Base-by-base conservation (phyloP, 2,888 invertebrate genomes). In the Fissipunctia ypsillon region DNA sequence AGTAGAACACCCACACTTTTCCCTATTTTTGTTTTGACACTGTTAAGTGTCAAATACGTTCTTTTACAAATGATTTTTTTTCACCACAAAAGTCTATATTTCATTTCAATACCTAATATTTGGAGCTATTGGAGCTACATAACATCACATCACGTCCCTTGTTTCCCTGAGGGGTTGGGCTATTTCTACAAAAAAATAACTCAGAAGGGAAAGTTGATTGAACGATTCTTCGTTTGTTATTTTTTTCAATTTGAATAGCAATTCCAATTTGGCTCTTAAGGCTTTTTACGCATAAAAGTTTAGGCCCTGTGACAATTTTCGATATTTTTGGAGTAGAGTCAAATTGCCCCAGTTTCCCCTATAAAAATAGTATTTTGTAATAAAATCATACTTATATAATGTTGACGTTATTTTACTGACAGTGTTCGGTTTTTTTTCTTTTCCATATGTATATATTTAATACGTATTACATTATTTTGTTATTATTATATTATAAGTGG, bases 401-500 rank as follows among this genome's bases (percentile, higher is more conserved):
- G 14, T 31, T 38, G 14, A 68, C 28, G 59, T 75, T 2, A 75
- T 69, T 22, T 61, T 31, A n/a, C 41, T 25, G n/a, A 60, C n/a
- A 9, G 14, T 14, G n/a, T 16, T 25, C 0, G n/a, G n/a, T n/a
- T 7, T 64, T 67, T 35, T 45, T 50, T 28, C 4, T 69, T 59
- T 76, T 5, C 9, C 2, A 35, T 76, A 25, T 19, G 28, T 69
- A 81, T 81, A 81, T 38, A 76, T 45, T 25, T 22, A 16, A 54
- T 7, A 31, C 9, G 16, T 50, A 19, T 5, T 28, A 54, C 0
- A 45, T 31, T 22, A 19, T 60, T 57, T 48, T 38, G 38, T 54
- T 77, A 82, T 61, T 81, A 50, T 56, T 65, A 16, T 59, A 59
- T n/a, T 60, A 28, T 12, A 52, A 50, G 82, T 54, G 41, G 31